Evolutionary conservation across 64 coral and sea anemone genomes (phyloP).

Genomic region (Dendronephthya gigantea): DNA sequence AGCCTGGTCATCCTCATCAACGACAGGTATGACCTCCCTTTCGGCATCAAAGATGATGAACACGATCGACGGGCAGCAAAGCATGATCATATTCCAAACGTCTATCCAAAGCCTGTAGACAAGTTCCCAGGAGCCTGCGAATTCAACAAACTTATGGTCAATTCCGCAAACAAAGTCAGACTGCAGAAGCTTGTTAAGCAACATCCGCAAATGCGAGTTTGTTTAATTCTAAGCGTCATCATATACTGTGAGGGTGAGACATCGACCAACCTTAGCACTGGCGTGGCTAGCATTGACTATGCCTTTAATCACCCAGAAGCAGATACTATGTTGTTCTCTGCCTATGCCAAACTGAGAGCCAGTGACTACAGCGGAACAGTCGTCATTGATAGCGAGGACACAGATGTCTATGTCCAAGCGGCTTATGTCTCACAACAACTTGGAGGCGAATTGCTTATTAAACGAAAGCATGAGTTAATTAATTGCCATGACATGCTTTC

Average conservation of each 20-base stretch:
- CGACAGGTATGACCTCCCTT: slow-evolving; percentile 10
- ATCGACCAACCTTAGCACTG: slow-evolving; percentile 15
- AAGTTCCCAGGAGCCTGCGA: slow-evolving; percentile 7
- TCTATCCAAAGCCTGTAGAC: not conserved
- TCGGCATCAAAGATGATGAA: not conserved
- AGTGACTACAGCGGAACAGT: not conserved
- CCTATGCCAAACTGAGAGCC: slow-evolving; percentile 17
- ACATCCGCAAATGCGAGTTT: not conserved
- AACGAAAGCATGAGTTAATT: slow-evolving; percentile 1
- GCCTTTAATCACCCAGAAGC: slow-evolving; percentile 13
- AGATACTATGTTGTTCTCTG: slow-evolving; percentile 20
- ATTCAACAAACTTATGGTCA: not conserved
- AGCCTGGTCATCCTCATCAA: not conserved
- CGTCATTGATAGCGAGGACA: slow-evolving; percentile 25
- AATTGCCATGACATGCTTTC: not conserved
- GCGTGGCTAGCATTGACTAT: not conserved
- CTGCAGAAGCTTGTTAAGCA: slow-evolving; percentile 19
- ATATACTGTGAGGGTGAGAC: slow-evolving; percentile 21
- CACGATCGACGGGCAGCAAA: not conserved
- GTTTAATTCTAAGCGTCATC: not conserved
- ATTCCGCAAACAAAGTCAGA: slow-evolving; percentile 1
- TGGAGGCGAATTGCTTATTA: not conserved
- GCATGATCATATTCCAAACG: slow-evolving; percentile 2
- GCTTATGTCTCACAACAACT: not conserved
- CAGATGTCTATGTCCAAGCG: slow-evolving; percentile 25